phyloP scores from a whole-genome alignment of 2,888 invertebrate species.

The Baccha elongata region DNA sequence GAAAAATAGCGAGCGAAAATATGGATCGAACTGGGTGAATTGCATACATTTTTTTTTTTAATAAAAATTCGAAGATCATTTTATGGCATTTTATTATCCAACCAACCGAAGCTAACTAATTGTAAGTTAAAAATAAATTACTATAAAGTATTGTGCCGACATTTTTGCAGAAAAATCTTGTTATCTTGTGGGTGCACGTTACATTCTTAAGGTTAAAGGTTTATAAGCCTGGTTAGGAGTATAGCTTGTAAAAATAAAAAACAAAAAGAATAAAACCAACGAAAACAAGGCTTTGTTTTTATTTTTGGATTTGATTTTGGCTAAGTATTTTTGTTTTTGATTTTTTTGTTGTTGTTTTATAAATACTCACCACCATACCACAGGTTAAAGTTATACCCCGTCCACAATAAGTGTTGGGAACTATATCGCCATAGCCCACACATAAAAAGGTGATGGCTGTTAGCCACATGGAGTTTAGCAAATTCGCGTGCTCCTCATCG shows the following conservation, averaged over 20 bases:
- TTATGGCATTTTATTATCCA: slow-evolving; percentile 42
- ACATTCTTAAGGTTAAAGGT: slow-evolving; percentile 21
- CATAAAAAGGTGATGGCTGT: slow-evolving; percentile 99
- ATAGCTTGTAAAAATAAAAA: slow-evolving; percentile 48
- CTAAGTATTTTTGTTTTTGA: slow-evolving; percentile 50
- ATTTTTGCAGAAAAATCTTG: slow-evolving; percentile 35
- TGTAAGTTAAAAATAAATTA: slow-evolving; percentile 1
- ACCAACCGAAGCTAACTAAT: slow-evolving; percentile 66
- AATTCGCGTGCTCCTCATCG: slow-evolving; percentile 98
- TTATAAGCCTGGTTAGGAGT: slow-evolving; percentile 54
- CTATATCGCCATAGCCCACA: slow-evolving; percentile 99
- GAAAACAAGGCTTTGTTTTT: slow-evolving; percentile 50
- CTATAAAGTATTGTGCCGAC: slow-evolving; percentile 27
- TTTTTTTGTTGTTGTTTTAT: slow-evolving; percentile 59
- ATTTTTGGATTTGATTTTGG: slow-evolving; percentile 57
- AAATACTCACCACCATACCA: slow-evolving; percentile 98
- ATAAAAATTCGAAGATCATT: slow-evolving; percentile 36
- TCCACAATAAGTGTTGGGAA: slow-evolving; percentile 99
- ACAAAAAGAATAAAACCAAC: slow-evolving; percentile 28
- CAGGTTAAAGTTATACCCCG: slow-evolving; percentile 99
- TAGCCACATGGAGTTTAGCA: slow-evolving; percentile 99
- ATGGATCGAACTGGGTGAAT: slow-evolving; percentile 68
- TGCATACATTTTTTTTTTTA: slow-evolving; percentile 7
- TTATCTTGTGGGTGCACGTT: slow-evolving; percentile 43
- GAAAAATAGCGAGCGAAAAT: slow-evolving; percentile 62